A percentile compares a stretch with the other conserved stretches of the same genome.
These are phyloP conservation scores for Euglossa dilemma DNA, from an alignment of 1,140 invertebrate species.

Conservation along the genomic window DNA sequence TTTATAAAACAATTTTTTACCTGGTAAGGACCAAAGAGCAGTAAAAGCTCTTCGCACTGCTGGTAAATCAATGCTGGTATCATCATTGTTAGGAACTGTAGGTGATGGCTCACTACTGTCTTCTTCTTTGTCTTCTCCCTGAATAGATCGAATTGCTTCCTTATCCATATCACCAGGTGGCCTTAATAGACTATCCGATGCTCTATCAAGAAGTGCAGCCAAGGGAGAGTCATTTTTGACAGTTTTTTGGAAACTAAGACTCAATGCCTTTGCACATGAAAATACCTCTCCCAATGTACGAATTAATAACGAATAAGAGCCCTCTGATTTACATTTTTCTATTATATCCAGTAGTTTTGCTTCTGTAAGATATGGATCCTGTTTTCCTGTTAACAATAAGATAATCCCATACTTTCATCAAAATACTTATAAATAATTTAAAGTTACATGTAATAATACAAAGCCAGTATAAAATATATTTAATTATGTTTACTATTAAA, in stretches of 20 bases:
- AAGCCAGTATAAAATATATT: not conserved
- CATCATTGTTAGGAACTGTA: slow-evolving; percentile 81
- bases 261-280: slow-evolving; percentile 87
- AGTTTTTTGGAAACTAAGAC: slow-evolving; percentile 86
- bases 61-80: slow-evolving; percentile 84
- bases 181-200: slow-evolving; percentile 77
- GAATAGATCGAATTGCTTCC: slow-evolving; percentile 87
- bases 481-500: not conserved
- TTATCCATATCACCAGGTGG: slow-evolving; percentile 84
- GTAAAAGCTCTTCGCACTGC: slow-evolving; percentile 86
- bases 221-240: slow-evolving; percentile 79
- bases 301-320: slow-evolving; percentile 86
- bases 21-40: slow-evolving; percentile 82
- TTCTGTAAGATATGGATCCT: slow-evolving; percentile 86
- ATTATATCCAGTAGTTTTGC: slow-evolving; percentile 86
- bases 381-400: slow-evolving; percentile 74
- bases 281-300: slow-evolving; percentile 88
- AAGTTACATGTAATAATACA: not conserved
- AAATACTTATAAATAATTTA: not conserved
- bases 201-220: slow-evolving; percentile 81
- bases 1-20: slow-evolving; percentile 68
- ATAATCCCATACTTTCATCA: slow-evolving; percentile 26
- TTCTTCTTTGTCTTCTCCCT: slow-evolving; percentile 93
- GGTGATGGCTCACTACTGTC: slow-evolving; percentile 85
- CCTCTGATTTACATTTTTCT: slow-evolving; percentile 84